Evolutionary conservation across 1,140 invertebrate genomes (phyloP).

Genomic region (Drosophila lacertosa): DNA sequence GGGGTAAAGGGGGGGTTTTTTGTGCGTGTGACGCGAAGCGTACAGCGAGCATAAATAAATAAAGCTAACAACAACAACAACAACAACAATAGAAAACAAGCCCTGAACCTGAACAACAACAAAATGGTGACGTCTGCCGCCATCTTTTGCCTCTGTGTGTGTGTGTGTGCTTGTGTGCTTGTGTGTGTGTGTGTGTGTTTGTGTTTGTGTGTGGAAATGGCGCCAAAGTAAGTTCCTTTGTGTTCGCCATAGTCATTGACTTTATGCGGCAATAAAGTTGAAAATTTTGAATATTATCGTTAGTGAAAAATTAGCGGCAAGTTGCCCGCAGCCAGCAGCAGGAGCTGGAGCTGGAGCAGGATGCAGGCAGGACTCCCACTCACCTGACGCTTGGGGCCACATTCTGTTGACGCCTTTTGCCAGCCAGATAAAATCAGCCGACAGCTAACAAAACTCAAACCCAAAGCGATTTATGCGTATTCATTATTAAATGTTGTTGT

Average conservation of each 20-base stretch:
- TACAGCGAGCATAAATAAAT: constrained; percentile 82
- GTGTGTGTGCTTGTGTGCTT: too few relatives aligned
- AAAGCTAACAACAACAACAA: constrained; percentile 35
- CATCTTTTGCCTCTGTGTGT: constrained; percentile 64
- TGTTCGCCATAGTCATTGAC: constrained; percentile 59
- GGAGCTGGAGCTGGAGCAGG: background rate
- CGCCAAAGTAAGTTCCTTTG: constrained; percentile 72
- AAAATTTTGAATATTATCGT: constrained; percentile 83
- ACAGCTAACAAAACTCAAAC: constrained; percentile 12
- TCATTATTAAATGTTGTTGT: constrained; percentile 75
- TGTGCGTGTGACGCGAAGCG: constrained; percentile 65
- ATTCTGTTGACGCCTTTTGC: constrained; percentile 58
- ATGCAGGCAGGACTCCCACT: background rate
- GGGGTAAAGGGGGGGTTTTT: too few relatives aligned
- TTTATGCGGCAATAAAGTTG: constrained; percentile 78
- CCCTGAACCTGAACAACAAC: constrained; percentile 30
- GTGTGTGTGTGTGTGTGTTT: constrained; percentile 6
- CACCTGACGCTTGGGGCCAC: constrained; percentile 54
- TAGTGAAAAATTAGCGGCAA: constrained; percentile 80
- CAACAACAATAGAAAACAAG: constrained; percentile 39
- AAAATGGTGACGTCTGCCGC: constrained; percentile 75
- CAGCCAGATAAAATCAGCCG: constrained; percentile 25
- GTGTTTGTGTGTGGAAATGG: constrained; percentile 61
- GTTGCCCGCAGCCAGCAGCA: constrained; percentile 29
- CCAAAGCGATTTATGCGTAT: constrained; percentile 79